Evolutionary conservation across 2,888 invertebrate genomes (phyloP).

Genomic region (Drosophila borborema): DNA sequence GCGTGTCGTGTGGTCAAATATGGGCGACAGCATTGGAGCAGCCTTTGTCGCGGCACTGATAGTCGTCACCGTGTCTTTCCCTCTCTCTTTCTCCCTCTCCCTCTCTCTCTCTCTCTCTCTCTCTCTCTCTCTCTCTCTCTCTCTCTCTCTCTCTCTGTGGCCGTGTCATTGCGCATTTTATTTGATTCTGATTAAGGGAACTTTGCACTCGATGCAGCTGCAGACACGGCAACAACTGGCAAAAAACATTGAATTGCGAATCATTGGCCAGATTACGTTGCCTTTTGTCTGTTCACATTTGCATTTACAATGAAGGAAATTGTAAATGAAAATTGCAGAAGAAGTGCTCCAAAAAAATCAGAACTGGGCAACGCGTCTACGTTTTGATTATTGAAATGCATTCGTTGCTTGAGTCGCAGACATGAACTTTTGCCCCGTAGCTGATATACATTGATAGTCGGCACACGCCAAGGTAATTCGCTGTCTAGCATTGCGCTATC

Average conservation of each 20-base stretch:
- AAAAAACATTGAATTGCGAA: conserved; percentile 39
- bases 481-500: conserved; percentile 1
- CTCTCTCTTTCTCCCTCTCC: background rate
- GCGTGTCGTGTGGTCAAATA: conserved; percentile 37
- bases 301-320: conserved; percentile 64
- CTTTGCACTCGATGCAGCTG: conserved; percentile 62
- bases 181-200: conserved; percentile 71
- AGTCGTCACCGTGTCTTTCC: conserved; percentile 18
- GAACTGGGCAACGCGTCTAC: conserved; percentile 2
- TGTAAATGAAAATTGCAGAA: conserved; percentile 54
- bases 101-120: background rate
- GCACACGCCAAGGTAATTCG: conserved; percentile 29
- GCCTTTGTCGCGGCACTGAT: conserved; percentile 42
- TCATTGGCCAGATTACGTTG: conserved; percentile 58
- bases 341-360: conserved; percentile 6
- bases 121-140: background rate
- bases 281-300: conserved; percentile 62
- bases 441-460: conserved; percentile 24
- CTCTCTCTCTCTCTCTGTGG: background rate
- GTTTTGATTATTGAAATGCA: conserved; percentile 26
- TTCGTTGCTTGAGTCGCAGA: conserved; percentile 14
- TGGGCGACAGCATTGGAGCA: conserved; percentile 26
- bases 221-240: conserved; percentile 29
- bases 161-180: conserved; percentile 54
- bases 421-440: conserved; percentile 18